Evolutionary conservation across 2,797 vertebrate species (phyloP).

Genomic region (Macroramphosus scolopax): DNA sequence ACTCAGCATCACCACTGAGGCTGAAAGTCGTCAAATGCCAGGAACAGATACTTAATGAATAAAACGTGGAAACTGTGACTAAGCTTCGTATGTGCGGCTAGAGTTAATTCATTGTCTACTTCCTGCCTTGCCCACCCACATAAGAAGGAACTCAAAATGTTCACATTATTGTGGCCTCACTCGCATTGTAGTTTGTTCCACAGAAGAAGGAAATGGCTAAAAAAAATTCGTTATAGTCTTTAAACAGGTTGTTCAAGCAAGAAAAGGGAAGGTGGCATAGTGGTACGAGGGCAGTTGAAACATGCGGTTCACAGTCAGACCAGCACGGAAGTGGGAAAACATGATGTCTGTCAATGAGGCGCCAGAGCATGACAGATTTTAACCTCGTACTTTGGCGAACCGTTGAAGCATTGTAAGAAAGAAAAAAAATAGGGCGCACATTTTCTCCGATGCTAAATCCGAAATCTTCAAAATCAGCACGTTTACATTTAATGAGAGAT

Average conservation of each 20-base stretch:
- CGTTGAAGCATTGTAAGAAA: conserved; percentile 1
- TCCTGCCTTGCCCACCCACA: conserved; percentile 65
- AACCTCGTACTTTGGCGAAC: conserved; percentile 5
- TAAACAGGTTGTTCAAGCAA: conserved; percentile 3
- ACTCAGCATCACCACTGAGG: conserved; percentile 36
- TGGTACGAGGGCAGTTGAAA: conserved; percentile 4
- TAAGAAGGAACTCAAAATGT: conserved; percentile 40
- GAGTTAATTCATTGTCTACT: conserved; percentile 37
- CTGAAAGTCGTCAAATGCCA: conserved; percentile 63
- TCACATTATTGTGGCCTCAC: conserved; percentile 20
- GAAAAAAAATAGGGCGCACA: no score
- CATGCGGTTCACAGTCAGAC: conserved; percentile 20
- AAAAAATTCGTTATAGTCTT: background rate
- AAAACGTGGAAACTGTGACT: conserved; percentile 67
- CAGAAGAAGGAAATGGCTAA: conserved; percentile 37
- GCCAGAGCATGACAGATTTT: conserved; percentile 1
- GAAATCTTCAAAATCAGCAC: no score
- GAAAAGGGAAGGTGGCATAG: conserved; percentile 2
- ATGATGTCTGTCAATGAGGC: conserved; percentile 2
- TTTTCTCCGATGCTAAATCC: no score
- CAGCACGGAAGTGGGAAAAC: conserved; percentile 13
- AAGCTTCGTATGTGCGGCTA: conserved; percentile 46
- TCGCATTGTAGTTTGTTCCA: conserved; percentile 39
- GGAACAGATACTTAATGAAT: conserved; percentile 75
- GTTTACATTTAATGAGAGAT: background rate